Percentiles rank a stretch among this genome's conserved stretches.
Evolutionary conservation across 2,888 invertebrate genomes (phyloP).

Genomic region (Melipona beecheii): DNA sequence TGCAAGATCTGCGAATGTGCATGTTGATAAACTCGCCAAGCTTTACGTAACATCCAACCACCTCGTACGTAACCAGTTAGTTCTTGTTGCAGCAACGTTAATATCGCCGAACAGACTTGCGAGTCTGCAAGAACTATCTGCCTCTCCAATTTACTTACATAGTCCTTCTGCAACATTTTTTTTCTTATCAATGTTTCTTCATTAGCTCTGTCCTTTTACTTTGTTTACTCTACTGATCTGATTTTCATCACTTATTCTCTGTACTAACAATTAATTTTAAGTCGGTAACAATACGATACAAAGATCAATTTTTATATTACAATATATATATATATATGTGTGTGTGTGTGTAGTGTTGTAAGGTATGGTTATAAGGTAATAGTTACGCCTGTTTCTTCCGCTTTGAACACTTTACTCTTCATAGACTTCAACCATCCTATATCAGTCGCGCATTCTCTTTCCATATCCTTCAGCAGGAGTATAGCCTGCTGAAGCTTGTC

Average conservation of each 20-base stretch:
- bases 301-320: not conserved
- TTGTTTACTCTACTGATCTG: not conserved
- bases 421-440: conserved; percentile 86
- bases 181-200: not conserved
- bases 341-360: too few species aligned
- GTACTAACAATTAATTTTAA: not conserved
- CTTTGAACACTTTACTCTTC: conserved; percentile 84
- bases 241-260: not conserved
- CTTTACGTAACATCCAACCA: conserved; percentile 88
- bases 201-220: not conserved
- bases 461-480: conserved; percentile 86
- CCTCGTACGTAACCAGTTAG: conserved; percentile 87
- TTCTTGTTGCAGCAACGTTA: conserved; percentile 88
- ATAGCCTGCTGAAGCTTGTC: conserved; percentile 87
- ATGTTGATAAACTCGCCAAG: conserved; percentile 89
- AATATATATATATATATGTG: too few species aligned
- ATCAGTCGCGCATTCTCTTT: conserved; percentile 86
- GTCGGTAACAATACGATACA: not conserved
- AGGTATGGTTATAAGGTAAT: not conserved
- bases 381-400: conserved; percentile 73
- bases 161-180: conserved; percentile 71
- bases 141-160: conserved; percentile 85
- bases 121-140: conserved; percentile 89
- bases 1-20: conserved; percentile 86
- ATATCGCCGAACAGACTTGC: conserved; percentile 87